Evolutionary conservation across 2,113 vertebrate species (phyloP).

Genomic region (Corvus moneduloides): DNA sequence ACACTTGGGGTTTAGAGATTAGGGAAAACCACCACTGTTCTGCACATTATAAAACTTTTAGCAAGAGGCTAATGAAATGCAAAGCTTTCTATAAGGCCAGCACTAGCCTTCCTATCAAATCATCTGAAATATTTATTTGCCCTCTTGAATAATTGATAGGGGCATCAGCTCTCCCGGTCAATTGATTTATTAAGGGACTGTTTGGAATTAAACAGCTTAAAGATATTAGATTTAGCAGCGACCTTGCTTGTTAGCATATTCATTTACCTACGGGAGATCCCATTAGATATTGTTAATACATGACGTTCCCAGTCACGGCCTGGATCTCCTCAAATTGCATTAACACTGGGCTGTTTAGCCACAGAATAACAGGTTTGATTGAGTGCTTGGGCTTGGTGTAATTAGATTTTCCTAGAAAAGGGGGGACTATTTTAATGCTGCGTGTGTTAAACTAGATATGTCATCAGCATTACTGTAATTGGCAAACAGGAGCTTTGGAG

Average conservation of each 20-base stretch:
- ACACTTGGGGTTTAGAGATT: constrained; percentile 25
- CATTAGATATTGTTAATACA: constrained; percentile 92
- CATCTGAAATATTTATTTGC: constrained; percentile 88
- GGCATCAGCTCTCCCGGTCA: constrained; percentile 86
- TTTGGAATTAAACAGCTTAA: constrained; percentile 93
- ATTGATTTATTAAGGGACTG: constrained; percentile 92
- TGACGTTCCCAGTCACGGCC: constrained; percentile 84
- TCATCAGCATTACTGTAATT: constrained; percentile 84
- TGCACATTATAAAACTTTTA: constrained; percentile 84
- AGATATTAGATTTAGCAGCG: constrained; percentile 91
- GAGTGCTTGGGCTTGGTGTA: constrained; percentile 86
- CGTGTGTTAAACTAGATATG: constrained; percentile 80
- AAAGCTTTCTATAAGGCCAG: constrained; percentile 81
- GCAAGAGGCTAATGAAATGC: constrained; percentile 84
- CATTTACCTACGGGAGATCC: constrained; percentile 89
- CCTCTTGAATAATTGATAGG: constrained; percentile 91
- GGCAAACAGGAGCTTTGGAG: constrained; percentile 71
- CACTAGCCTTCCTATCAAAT: constrained; percentile 84
- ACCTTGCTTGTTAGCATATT: constrained; percentile 90
- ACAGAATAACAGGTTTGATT: constrained; percentile 90
- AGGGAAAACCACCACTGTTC: constrained; percentile 68
- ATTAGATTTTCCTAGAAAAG: constrained; percentile 87
- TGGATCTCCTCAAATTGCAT: constrained; percentile 87
- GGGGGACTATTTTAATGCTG: constrained; percentile 80
- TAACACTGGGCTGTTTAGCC: constrained; percentile 86